Evolutionary conservation across 2,888 invertebrate genomes (phyloP).

Genomic region (Clunio marinus): DNA sequence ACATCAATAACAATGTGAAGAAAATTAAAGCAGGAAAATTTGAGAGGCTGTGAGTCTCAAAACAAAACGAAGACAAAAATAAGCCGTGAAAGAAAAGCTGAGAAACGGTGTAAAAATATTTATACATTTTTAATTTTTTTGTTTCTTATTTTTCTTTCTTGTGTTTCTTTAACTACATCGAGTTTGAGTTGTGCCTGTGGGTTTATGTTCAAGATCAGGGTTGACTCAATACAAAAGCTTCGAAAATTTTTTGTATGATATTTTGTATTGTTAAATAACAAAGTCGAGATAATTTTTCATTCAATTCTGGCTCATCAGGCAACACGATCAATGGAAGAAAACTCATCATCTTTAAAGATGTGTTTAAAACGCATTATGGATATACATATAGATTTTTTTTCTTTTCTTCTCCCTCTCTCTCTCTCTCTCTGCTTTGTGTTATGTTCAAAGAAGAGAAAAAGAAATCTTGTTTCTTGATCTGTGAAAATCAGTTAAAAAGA

Average conservation of each 20-base stretch:
- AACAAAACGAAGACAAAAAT: not conserved
- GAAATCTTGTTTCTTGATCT: conserved; percentile 2
- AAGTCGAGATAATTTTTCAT: too few relatives aligned
- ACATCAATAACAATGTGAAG: not conserved
- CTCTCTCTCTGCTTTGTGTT: not conserved
- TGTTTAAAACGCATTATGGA: conserved; percentile 10
- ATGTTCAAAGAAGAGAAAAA: not conserved
- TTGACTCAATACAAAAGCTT: not conserved
- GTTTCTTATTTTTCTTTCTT: not conserved
- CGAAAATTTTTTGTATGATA: too few relatives aligned
- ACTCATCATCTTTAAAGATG: conserved; percentile 4
- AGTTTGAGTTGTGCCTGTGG: not conserved
- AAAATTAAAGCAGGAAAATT: not conserved
- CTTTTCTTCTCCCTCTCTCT: not conserved
- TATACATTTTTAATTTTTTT: too few relatives aligned
- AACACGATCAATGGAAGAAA: not conserved
- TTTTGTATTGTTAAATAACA: too few relatives aligned
- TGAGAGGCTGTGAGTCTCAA: too few relatives aligned
- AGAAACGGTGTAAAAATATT: too few relatives aligned
- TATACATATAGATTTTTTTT: conserved; percentile 1
- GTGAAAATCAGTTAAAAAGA: conserved; percentile 12
- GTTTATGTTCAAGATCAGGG: conserved; percentile 4
- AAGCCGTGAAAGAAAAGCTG: not conserved
- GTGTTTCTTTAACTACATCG: not conserved
- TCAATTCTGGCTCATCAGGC: too few relatives aligned